Conservation (phyloP, 2,888 invertebrate genomes). For the Pristionchus entomophagus region DNA sequence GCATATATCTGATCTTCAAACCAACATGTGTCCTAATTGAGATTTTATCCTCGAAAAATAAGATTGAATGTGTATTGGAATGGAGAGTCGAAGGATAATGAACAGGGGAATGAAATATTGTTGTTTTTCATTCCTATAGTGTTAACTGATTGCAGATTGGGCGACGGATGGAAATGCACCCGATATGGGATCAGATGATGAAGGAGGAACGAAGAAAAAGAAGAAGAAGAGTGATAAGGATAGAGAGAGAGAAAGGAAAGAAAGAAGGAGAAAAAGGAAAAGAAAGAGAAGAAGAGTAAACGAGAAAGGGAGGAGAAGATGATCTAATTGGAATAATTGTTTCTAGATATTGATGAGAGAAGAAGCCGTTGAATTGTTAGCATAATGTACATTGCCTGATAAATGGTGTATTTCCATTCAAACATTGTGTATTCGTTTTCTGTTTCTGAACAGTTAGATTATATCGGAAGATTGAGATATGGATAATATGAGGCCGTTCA, state of each 20-base stretch:
- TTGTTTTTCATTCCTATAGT: too few relatives aligned
- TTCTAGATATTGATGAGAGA: background rate
- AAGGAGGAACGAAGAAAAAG: conserved; percentile 49
- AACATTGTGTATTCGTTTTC: background rate
- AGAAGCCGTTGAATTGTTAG: background rate
- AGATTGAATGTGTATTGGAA: too few relatives aligned
- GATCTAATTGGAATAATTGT: conserved; percentile 26
- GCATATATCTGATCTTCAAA: background rate
- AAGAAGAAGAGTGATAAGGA: conserved; percentile 62
- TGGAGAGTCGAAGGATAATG: too few relatives aligned
- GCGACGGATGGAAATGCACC: conserved; percentile 9
- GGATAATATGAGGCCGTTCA: too few relatives aligned
- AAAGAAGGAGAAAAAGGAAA: conserved; percentile 57
- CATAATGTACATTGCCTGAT: conserved; percentile 23
- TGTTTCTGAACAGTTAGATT: conserved; percentile 6
- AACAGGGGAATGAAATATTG: too few relatives aligned
- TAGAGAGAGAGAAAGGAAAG: conserved; percentile 56
- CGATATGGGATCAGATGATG: conserved; percentile 48
- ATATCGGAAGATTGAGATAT: background rate
- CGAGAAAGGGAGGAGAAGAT: conserved; percentile 60
- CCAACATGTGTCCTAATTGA: background rate
- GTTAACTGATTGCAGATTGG: conserved; percentile 11
- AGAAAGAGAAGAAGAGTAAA: conserved; percentile 62
- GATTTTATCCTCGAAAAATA: too few relatives aligned
- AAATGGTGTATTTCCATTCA: background rate